A percentile compares a stretch with the other conserved stretches of the same genome.
Evolutionary conservation across 2,888 invertebrate genomes (phyloP).

Genomic region (Orthonevra nobilis): DNA sequence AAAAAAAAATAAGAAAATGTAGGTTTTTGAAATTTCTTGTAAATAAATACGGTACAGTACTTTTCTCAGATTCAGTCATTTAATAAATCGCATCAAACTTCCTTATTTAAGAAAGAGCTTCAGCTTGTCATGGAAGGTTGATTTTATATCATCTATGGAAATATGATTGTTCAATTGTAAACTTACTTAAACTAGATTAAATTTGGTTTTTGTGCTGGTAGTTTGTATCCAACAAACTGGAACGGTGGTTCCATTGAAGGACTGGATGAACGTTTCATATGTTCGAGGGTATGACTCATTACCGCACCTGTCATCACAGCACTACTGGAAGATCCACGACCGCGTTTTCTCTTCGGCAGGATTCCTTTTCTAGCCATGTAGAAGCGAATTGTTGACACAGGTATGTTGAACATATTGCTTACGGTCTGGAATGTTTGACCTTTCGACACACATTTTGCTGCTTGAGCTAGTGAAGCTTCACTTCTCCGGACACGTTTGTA

Average conservation of each 20-base stretch:
- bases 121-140: slow-evolving; percentile 7
- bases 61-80: slow-evolving; percentile 19
- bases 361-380: slow-evolving; percentile 94
- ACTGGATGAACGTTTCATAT: slow-evolving; percentile 81
- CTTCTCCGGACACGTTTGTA: slow-evolving; percentile 85
- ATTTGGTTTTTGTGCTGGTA: slow-evolving; percentile 81
- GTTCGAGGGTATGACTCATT: slow-evolving; percentile 74
- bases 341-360: slow-evolving; percentile 88
- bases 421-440: slow-evolving; percentile 94
- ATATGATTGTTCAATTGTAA: slow-evolving; percentile 17
- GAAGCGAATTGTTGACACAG: slow-evolving; percentile 92
- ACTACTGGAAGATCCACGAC: slow-evolving; percentile 83
- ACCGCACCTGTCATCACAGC: slow-evolving; percentile 69
- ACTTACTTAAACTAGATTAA: slow-evolving; percentile 70
- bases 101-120: slow-evolving; percentile 25
- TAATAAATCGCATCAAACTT: slow-evolving; percentile 21
- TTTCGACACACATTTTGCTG: slow-evolving; percentile 91
- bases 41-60: no score
- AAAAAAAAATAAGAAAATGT: no score
- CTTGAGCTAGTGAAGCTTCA: slow-evolving; percentile 88
- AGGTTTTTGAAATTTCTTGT: no score
- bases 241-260: slow-evolving; percentile 86
- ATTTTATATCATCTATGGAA: neutral
- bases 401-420: slow-evolving; percentile 92
- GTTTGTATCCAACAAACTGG: slow-evolving; percentile 89